Conservation (phyloP, 2,113 vertebrate genomes). For the Calyptomena viridis region DNA sequence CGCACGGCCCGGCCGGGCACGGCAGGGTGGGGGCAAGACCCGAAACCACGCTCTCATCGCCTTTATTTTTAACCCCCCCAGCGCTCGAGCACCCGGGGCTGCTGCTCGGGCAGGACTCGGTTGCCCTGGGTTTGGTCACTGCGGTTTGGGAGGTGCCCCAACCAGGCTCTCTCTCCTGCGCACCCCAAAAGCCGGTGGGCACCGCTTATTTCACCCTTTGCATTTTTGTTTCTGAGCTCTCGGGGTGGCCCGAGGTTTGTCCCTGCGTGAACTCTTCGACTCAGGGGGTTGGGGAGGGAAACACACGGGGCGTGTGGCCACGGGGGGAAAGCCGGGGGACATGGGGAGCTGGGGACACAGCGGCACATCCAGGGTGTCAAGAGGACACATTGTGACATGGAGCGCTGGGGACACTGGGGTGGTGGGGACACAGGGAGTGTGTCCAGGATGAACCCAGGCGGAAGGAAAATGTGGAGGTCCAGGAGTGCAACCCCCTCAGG, state of each 20-base stretch:
- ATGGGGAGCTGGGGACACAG: background rate
- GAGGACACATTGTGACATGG: fast-evolving
- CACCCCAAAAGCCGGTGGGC: fast-evolving
- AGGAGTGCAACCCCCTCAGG: fast-evolving
- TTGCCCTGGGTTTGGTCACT: background rate
- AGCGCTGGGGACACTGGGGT: background rate
- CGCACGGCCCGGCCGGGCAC: conserved; percentile 6
- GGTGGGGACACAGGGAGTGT: background rate
- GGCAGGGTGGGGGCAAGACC: background rate
- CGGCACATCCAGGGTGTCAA: too few species aligned
- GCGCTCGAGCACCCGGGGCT: background rate
- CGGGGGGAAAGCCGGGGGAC: background rate
- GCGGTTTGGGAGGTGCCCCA: background rate
- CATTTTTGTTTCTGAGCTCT: fast-evolving
- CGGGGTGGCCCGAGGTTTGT: background rate
- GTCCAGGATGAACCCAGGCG: fast-evolving
- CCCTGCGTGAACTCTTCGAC: fast-evolving
- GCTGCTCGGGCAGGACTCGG: background rate
- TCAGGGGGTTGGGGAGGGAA: fast-evolving
- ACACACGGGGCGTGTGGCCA: fast-evolving
- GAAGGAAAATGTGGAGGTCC: background rate
- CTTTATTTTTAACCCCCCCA: background rate
- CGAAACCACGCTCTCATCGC: background rate
- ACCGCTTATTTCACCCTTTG: fast-evolving
- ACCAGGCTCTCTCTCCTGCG: background rate